A percentile compares a stretch with the other conserved stretches of the same genome.
phyloP scores from a whole-genome alignment of 23 tunicate genomes.

The Styela clava region DNA sequence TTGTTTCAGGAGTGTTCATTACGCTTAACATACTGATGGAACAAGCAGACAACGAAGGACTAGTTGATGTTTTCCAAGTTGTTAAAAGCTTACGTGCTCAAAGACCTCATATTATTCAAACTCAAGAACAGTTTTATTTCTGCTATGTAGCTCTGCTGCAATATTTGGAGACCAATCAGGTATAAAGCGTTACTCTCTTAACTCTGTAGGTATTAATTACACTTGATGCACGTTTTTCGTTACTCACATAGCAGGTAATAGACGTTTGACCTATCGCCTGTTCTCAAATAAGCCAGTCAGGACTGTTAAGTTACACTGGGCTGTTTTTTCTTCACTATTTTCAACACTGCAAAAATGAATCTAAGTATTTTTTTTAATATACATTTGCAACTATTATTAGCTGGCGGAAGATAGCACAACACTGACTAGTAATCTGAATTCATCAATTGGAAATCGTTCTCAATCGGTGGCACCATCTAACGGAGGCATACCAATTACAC shows the following conservation, averaged over 20 bases:
- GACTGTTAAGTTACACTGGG: too few relatives aligned
- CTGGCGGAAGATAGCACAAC: constrained; percentile 30
- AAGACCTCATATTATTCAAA: constrained; percentile 81
- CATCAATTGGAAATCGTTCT: constrained; percentile 14
- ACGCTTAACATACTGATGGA: constrained; percentile 46
- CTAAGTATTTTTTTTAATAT: too few relatives aligned
- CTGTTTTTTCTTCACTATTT: too few relatives aligned
- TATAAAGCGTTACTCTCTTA: background rate
- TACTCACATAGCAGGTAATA: background rate
- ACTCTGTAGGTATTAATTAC: too few relatives aligned
- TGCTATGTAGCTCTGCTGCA: constrained; percentile 63
- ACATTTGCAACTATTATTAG: too few relatives aligned
- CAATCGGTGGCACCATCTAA: constrained; percentile 18
- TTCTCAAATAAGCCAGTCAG: too few relatives aligned
- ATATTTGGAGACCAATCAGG: constrained; percentile 53
- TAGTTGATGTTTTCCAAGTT: constrained; percentile 76
- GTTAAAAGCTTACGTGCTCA: constrained; percentile 63
- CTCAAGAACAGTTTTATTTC: constrained; percentile 81
- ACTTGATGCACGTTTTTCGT: too few relatives aligned
- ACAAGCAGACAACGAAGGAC: constrained; percentile 54
- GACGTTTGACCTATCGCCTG: too few relatives aligned
- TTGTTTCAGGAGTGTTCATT: constrained; percentile 58
- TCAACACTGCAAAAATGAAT: too few relatives aligned
- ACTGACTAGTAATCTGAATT: constrained; percentile 22
- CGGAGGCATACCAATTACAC: background rate